Percentiles rank a stretch among this genome's conserved stretches.
phyloP scores from a whole-genome alignment of 2,113 vertebrate species.

The Rissa tridactyla region DNA sequence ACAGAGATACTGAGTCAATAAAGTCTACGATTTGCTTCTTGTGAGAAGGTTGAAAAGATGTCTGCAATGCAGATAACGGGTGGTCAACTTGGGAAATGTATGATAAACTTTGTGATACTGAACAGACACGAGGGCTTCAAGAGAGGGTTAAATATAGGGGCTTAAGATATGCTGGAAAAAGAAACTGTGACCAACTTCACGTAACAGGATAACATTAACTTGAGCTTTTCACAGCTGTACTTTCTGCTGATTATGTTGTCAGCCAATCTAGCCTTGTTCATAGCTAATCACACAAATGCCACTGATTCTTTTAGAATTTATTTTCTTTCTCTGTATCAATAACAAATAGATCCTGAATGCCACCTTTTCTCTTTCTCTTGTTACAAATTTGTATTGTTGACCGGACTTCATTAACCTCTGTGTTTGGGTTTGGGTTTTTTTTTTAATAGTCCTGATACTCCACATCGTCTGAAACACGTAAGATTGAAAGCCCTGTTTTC shows the following conservation, averaged over 20 bases:
- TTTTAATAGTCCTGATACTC: slow-evolving; percentile 51
- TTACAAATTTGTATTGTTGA: slow-evolving; percentile 25
- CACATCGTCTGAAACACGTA: slow-evolving; percentile 60
- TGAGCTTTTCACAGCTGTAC: slow-evolving; percentile 86
- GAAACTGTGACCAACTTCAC: slow-evolving; percentile 75
- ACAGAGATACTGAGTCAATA: slow-evolving; percentile 55
- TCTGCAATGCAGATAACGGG: slow-evolving; percentile 68
- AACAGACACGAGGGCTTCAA: slow-evolving; percentile 71
- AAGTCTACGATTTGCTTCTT: background rate
- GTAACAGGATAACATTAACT: slow-evolving; percentile 74
- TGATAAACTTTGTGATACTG: slow-evolving; percentile 68
- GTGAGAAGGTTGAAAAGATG: slow-evolving; percentile 40
- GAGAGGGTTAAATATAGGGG: slow-evolving; percentile 75
- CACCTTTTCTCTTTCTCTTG: slow-evolving; percentile 54
- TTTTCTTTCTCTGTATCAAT: slow-evolving; percentile 59
- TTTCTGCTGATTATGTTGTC: slow-evolving; percentile 80
- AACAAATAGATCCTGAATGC: slow-evolving; percentile 59
- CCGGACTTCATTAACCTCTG: slow-evolving; percentile 55
- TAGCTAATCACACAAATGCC: slow-evolving; percentile 67
- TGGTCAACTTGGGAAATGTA: slow-evolving; percentile 67
- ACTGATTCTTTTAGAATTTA: slow-evolving; percentile 59
- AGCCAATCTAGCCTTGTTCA: slow-evolving; percentile 70
- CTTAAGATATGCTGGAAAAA: slow-evolving; percentile 74
- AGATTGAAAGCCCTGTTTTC: slow-evolving; percentile 68
- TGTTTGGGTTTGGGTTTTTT: background rate